Percentiles rank a stretch among this genome's conserved stretches.
Evolutionary conservation across 2,797 vertebrate species (phyloP).

Genomic region (Sarcophilus harrisii): DNA sequence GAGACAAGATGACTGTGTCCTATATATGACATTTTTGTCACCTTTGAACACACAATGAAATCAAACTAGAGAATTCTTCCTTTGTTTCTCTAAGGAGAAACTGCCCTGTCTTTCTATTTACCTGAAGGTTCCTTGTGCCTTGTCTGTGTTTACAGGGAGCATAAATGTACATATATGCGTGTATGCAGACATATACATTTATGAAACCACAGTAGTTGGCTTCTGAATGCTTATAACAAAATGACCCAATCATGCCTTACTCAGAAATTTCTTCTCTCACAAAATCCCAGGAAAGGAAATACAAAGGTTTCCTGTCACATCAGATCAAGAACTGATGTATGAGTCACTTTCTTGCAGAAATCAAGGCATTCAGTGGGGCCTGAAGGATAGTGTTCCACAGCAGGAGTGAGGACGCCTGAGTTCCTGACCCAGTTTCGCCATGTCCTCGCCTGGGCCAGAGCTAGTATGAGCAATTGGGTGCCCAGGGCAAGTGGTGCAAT

Average conservation of each 20-base stretch:
- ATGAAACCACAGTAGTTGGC: background rate
- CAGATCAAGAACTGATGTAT: no score
- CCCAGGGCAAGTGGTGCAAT: no score
- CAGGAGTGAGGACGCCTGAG: no score
- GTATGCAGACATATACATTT: no score
- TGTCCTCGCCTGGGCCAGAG: no score
- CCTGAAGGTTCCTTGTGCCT: background rate
- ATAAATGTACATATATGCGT: background rate
- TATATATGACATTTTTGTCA: background rate
- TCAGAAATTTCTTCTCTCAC: background rate
- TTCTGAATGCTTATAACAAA: background rate
- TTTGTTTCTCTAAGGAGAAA: background rate
- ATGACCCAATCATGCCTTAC: background rate
- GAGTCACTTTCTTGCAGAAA: background rate
- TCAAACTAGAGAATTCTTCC: background rate
- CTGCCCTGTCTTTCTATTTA: background rate
- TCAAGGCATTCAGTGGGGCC: background rate
- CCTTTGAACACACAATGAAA: background rate
- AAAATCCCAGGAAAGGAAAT: background rate
- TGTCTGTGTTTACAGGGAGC: no score
- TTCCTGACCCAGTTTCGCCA: background rate
- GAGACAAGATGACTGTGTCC: no score
- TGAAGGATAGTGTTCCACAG: background rate
- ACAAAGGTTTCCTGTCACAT: background rate
- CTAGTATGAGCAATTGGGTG: no score